These are phyloP conservation scores for Scytalopus superciliaris DNA, from an alignment of 2,113 vertebrate species.

Conservation along the genomic window DNA sequence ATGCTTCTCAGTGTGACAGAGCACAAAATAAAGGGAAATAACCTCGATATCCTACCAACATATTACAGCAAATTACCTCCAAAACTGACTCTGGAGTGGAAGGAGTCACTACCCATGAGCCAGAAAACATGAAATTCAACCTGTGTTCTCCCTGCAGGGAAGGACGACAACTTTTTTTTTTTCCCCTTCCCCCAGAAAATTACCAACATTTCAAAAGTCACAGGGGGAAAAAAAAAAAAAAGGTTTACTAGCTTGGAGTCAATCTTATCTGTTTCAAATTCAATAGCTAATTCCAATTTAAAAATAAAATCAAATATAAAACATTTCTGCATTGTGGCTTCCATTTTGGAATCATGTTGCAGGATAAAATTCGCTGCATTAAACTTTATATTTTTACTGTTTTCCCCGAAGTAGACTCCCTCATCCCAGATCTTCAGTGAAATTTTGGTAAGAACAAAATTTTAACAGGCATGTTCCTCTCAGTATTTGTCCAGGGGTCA, in stretches of 20 bases:
- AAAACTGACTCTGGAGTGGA: not conserved
- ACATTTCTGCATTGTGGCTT: not conserved
- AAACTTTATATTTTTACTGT: not conserved
- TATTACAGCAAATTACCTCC: not conserved
- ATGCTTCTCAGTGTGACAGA: not conserved
- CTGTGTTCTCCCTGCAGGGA: not conserved
- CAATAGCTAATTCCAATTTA: not conserved
- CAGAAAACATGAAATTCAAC: not conserved
- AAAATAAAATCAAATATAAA: not conserved
- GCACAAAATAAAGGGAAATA: not conserved
- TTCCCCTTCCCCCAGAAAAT: too few relatives aligned
- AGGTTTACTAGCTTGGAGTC: not conserved
- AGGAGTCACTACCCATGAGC: not conserved
- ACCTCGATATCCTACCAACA: not conserved
- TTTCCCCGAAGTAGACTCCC: not conserved
- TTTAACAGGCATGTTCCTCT: not conserved
- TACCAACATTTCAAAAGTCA: not conserved
- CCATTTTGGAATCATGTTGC: not conserved
- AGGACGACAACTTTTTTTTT: not conserved
- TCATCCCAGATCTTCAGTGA: not conserved
- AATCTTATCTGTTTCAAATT: not conserved
- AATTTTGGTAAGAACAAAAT: not conserved
- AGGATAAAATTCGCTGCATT: not conserved
- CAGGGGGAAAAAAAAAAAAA: not conserved
- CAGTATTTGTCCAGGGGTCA: not conserved